Evolutionary conservation across 1,140 invertebrate genomes (phyloP).

Genomic region (Odontomachus brunneus): DNA sequence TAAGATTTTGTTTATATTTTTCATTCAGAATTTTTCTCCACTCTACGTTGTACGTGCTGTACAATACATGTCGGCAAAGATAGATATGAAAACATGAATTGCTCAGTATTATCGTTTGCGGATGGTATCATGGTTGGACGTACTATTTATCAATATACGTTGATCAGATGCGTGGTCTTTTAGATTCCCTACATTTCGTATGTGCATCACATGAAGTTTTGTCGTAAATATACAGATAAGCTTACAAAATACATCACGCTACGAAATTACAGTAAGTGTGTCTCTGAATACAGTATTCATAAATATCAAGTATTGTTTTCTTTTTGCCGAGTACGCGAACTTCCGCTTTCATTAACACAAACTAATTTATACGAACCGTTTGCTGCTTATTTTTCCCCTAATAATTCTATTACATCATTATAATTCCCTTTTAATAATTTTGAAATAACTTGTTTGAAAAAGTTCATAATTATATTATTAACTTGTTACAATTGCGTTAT

Average conservation of each 20-base stretch:
- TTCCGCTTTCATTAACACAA: constrained; percentile 19
- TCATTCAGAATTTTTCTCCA: constrained; percentile 1
- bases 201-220: constrained; percentile 14
- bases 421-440: too few relatives aligned
- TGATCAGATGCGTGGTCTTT: background rate
- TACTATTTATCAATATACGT: background rate
- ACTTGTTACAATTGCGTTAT: background rate
- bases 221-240: constrained; percentile 4
- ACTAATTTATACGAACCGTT: constrained; percentile 29
- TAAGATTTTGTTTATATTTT: constrained; percentile 31
- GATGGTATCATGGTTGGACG: background rate
- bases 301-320: constrained; percentile 24
- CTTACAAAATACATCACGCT: constrained; percentile 35
- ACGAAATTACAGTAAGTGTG: constrained; percentile 45
- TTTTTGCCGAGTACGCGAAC: constrained; percentile 9
- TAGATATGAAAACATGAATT: constrained; percentile 8
- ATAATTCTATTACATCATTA: too few relatives aligned
- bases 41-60: constrained; percentile 9
- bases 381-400: background rate
- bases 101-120: constrained; percentile 3
- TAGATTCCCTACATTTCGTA: background rate
- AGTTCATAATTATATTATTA: background rate
- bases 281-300: constrained; percentile 26
- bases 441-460: background rate
- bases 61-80: background rate